Base-by-base conservation (phyloP, 2,888 invertebrate genomes). In the Agrilus cyanescens region DNA sequence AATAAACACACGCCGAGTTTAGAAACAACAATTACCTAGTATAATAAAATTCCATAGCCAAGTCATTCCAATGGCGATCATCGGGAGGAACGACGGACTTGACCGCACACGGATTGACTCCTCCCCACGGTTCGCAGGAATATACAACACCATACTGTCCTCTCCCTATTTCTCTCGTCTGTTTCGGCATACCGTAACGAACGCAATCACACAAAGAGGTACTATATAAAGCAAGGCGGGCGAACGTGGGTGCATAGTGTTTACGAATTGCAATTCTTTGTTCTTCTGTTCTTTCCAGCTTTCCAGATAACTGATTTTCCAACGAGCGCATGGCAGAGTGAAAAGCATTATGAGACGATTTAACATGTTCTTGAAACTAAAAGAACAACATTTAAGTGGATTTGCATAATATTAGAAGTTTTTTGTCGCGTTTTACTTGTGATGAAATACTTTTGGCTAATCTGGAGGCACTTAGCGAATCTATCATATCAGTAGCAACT, bases 131-230 rank as follows among this genome's bases (percentile, higher is more conserved):
- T 41, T 85, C 82, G 57, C 81, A 85, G 0, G 82, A 72, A 65
- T 85, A 90, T 37, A 91, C 90, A 32, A 91, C 88, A 4, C 90
- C 91, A 65, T 89, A 91, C 58, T 91, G 90, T 0, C 91, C 91
- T 35, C 89, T 74, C 0, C 81, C 81, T 14, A 82, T 81, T 62
- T 82, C 82, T 44, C 75, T 69, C 0, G 75, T 76, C 37, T 76
- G 69, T 48, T 76, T 73, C 0, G 82, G 82, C 48, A 75, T 73
- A 45, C 89, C 89, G 62, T 80, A 80, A 53, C 80, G 71, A 1
- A 88, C 74, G 43, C 80, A 70, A 61, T 90, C 89, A 49, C 80
- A 81, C 62, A 89, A 76, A 0, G 88, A 88, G 0, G 85, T 85
- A 48, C 85, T 85, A 60, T 90, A 89, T 18, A 91, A 68, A 2